Evolutionary conservation across 2,797 vertebrate genomes (phyloP), one percentile per base, ranked within the genome.

Genomic region (Crenichthys baileyi): DNA sequence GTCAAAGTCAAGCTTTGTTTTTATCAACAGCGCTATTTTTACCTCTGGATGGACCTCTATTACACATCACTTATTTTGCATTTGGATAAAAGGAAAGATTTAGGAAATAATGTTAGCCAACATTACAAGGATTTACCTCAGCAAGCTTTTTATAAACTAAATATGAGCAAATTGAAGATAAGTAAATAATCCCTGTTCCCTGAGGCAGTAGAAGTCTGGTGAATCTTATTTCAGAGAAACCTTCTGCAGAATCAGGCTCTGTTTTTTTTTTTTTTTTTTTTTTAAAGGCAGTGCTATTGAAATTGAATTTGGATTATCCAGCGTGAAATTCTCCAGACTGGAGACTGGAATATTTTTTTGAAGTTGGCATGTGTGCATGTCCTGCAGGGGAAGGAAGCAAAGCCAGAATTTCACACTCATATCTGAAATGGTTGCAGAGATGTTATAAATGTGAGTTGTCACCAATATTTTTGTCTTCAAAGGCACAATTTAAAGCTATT

Each of bases 301-400:
- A 95, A 95, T 94, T 95, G 92, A 95, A 96, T 96, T 94, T 93
- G 93, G 94, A 93, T 95, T 94, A 95, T 95, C 94, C 88, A 86
- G 91, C 94, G 92, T 94, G 94, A 94, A 95, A 95, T 95, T 95
- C 93, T 93, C 90, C 90, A 94, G 90, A 94, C 91, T 91, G 93
- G 91, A 94, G 90, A 91, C 90, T 93, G 77, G 88, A 90, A 88
- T 92, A 88, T 95, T 92, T 93, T 94, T 93, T 92, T 93, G 90
- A 93, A 94, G 91, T 93, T 94, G 94, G 93, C 92, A 81, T 93
- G 85, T 89, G 91, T 93, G 93, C 89, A 93, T 94, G 91, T 95
- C 94, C 94, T 94, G 94, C 93, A 94, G 94, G 92, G 93, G 86
- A 92, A 92, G 86, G 92, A 90, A 90, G 90, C 87, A 93, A 91